These are phyloP conservation scores for Tinamus major DNA, from an alignment of 2,797 vertebrate species.

Conservation along the genomic window DNA sequence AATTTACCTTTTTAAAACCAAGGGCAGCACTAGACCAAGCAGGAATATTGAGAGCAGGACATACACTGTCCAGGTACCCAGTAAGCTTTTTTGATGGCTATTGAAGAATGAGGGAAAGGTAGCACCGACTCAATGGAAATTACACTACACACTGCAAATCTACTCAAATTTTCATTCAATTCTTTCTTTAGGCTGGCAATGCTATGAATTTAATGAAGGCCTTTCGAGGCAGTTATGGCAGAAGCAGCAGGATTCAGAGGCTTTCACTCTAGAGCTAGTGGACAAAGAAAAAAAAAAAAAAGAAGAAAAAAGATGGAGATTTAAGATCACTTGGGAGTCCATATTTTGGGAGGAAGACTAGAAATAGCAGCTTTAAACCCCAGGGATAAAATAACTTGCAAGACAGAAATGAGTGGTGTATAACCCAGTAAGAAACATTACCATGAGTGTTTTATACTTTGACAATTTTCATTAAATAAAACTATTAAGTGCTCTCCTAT, in stretches of 20 bases:
- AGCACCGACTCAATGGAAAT: constrained; percentile 25
- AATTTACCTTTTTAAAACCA: neutral
- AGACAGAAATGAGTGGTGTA: constrained; percentile 45
- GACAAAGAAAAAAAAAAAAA: neutral
- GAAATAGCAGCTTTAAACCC: constrained; percentile 68
- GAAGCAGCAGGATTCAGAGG: constrained; percentile 39
- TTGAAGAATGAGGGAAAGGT: constrained; percentile 3
- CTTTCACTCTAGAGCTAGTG: constrained; percentile 31
- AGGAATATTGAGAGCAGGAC: neutral
- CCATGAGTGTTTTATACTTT: constrained; percentile 67
- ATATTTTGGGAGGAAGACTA: constrained; percentile 60
- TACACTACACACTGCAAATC: neutral
- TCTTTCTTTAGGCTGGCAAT: constrained; percentile 38
- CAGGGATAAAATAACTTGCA: constrained; percentile 32
- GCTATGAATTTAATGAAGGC: constrained; percentile 36
- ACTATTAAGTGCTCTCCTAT: constrained; percentile 69
- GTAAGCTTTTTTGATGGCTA: neutral
- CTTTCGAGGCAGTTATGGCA: constrained; percentile 42
- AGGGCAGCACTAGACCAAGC: constrained; percentile 7
- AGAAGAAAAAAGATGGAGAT: neutral
- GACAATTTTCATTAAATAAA: constrained; percentile 74
- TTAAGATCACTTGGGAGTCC: constrained; percentile 46
- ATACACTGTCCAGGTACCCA: constrained; percentile 6
- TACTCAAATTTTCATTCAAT: constrained; percentile 6
- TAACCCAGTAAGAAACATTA: constrained; percentile 72